Percentiles rank a stretch among this genome's conserved stretches.
Evolutionary conservation across 2,888 invertebrate species (phyloP).

Genomic region (Campaea margaritaria): DNA sequence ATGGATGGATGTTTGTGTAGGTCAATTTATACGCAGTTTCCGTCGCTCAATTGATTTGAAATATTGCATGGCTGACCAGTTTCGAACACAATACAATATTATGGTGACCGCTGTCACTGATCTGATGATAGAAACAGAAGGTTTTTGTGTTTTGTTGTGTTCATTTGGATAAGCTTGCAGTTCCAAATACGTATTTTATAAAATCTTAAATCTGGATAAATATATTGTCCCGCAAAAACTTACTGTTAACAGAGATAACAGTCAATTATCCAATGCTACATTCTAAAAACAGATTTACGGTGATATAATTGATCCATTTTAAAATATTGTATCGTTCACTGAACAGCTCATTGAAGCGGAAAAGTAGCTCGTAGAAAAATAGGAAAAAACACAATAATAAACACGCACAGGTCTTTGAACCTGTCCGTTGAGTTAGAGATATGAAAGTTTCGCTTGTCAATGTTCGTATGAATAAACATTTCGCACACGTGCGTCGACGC

Average conservation of each 20-base stretch:
- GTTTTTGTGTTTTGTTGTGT: too few relatives aligned
- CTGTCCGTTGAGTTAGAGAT: not conserved
- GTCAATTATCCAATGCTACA: not conserved
- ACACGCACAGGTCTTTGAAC: slow-evolving; percentile 10
- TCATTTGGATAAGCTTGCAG: too few relatives aligned
- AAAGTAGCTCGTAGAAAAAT: not conserved
- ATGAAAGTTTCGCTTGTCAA: not conserved
- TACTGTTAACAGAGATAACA: not conserved
- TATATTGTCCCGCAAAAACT: too few relatives aligned
- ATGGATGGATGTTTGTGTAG: too few relatives aligned
- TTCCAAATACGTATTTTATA: not conserved
- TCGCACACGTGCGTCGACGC: too few relatives aligned
- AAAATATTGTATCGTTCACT: slow-evolving; percentile 3
- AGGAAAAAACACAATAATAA: slow-evolving; percentile 1
- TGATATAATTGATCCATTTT: not conserved
- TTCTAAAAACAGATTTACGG: not conserved
- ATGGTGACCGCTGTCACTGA: too few relatives aligned
- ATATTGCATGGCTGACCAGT: too few relatives aligned
- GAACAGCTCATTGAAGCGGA: slow-evolving; percentile 1
- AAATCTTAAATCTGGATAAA: too few relatives aligned
- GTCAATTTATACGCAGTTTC: too few relatives aligned
- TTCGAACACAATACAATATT: too few relatives aligned
- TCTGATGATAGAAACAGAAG: too few relatives aligned
- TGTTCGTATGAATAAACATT: slow-evolving; percentile 1
- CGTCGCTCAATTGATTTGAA: too few relatives aligned